These are phyloP conservation scores for Disparrhopalites patrizii DNA, from an alignment of 2,888 invertebrate genomes.

Conservation along the genomic window DNA sequence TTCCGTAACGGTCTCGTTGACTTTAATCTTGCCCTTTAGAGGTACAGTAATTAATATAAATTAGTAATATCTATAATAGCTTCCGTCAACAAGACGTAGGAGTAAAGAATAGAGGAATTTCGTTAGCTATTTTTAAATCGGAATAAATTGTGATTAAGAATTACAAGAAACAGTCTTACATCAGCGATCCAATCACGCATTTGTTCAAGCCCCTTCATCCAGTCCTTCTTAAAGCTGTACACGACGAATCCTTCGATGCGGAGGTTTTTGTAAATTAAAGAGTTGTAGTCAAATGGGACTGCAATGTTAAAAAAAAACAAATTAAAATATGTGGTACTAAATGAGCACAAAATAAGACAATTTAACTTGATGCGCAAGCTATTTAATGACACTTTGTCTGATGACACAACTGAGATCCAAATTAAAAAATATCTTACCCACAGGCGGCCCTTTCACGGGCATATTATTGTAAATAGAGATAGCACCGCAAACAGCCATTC, in stretches of 20 bases:
- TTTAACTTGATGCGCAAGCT: neutral
- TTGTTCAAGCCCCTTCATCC: constrained; percentile 62
- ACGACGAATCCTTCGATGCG: constrained; percentile 63
- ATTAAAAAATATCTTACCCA: too few relatives aligned
- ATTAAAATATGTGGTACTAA: neutral
- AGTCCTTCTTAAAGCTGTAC: constrained; percentile 58
- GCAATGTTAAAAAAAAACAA: constrained; percentile 36
- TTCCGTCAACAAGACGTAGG: neutral
- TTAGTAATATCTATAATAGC: too few relatives aligned
- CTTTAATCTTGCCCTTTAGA: constrained; percentile 65
- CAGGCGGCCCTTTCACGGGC: neutral
- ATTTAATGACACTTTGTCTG: too few relatives aligned
- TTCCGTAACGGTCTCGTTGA: constrained; percentile 64
- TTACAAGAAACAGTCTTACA: constrained; percentile 22
- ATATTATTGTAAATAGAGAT: constrained; percentile 61
- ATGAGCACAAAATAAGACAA: neutral
- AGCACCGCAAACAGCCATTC: constrained; percentile 64
- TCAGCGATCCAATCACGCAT: constrained; percentile 44
- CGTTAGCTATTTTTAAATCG: neutral
- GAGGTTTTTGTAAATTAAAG: constrained; percentile 59
- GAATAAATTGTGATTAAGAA: neutral
- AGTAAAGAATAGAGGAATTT: neutral
- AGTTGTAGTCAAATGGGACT: constrained; percentile 57
- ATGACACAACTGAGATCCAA: too few relatives aligned
- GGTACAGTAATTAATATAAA: constrained; percentile 1